These are phyloP conservation scores for Carassius gibelio DNA, from an alignment of 2,113 vertebrate species.

Conservation along the genomic window DNA sequence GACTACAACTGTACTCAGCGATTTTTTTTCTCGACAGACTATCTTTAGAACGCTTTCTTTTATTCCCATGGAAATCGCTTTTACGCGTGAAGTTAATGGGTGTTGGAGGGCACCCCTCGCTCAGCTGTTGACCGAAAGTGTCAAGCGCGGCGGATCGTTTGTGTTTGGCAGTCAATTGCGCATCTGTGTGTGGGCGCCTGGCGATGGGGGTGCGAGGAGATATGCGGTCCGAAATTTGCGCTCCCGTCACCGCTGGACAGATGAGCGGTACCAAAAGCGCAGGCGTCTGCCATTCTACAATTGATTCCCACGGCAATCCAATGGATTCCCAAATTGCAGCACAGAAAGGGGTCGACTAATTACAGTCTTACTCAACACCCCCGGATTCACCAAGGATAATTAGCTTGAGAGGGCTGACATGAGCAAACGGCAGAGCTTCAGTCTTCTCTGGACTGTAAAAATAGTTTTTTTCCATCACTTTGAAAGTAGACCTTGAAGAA, in stretches of 20 bases:
- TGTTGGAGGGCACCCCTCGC: conserved; percentile 31
- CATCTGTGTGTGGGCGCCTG: conserved; percentile 58
- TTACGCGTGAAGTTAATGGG: conserved; percentile 32
- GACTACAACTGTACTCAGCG: not conserved
- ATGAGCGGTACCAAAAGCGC: conserved; percentile 5
- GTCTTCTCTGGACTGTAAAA: conserved; percentile 46
- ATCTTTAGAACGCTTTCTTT: conserved; percentile 22
- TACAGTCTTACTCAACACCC: conserved; percentile 61
- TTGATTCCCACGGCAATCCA: conserved; percentile 5
- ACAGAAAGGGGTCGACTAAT: conserved; percentile 62
- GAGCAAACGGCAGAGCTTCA: conserved; percentile 54
- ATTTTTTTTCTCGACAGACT: not conserved
- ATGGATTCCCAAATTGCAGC: not conserved
- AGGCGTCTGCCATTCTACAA: not conserved
- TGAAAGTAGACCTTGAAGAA: not conserved
- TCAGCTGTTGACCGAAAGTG: conserved; percentile 67
- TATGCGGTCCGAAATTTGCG: not conserved
- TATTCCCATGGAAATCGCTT: conserved; percentile 55
- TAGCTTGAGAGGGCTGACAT: conserved; percentile 54
- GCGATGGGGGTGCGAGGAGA: not conserved
- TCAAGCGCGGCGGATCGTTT: conserved; percentile 48
- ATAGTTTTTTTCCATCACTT: not conserved
- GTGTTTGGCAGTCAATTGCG: conserved; percentile 58
- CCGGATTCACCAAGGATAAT: conserved; percentile 63
- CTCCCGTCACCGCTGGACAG: not conserved